These are phyloP conservation scores for Plagodis dolabraria DNA, from an alignment of 2,888 invertebrate species.

Conservation along the genomic window DNA sequence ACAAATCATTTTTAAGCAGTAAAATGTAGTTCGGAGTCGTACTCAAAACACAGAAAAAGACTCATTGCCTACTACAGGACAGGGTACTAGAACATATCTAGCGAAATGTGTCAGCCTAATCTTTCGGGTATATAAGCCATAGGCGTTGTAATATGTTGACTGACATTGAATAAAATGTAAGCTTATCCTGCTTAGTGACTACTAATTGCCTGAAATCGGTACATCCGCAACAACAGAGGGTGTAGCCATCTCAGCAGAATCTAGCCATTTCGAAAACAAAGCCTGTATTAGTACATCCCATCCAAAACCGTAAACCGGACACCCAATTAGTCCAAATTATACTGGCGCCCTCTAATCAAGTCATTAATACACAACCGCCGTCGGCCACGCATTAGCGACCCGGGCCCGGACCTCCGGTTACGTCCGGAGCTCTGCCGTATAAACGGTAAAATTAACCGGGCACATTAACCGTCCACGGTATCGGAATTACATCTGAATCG, in stretches of 20 bases:
- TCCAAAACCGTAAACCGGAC: slow-evolving; percentile 30
- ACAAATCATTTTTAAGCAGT: no score
- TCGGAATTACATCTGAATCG: slow-evolving; percentile 18
- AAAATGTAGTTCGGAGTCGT: no score
- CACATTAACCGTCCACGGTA: slow-evolving; percentile 25
- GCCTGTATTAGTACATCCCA: slow-evolving; percentile 17
- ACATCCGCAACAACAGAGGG: neutral
- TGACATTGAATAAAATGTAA: neutral
- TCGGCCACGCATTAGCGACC: slow-evolving; percentile 37
- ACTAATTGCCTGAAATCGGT: neutral
- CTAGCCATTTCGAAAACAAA: slow-evolving; percentile 14
- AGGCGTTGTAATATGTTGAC: no score
- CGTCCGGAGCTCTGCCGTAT: slow-evolving; percentile 29
- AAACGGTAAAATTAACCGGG: slow-evolving; percentile 37
- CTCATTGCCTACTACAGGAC: no score
- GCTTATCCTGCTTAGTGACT: neutral
- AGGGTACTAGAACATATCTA: no score
- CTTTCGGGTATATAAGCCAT: no score
- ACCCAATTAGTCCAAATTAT: slow-evolving; percentile 42
- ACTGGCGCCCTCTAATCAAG: slow-evolving; percentile 40
- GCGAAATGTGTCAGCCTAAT: no score
- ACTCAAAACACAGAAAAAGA: no score
- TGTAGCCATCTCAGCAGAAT: neutral
- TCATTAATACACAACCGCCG: slow-evolving; percentile 41
- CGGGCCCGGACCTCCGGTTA: slow-evolving; percentile 30